Conservation (phyloP, 2,888 invertebrate genomes). For the Mythimna ferrago region DNA sequence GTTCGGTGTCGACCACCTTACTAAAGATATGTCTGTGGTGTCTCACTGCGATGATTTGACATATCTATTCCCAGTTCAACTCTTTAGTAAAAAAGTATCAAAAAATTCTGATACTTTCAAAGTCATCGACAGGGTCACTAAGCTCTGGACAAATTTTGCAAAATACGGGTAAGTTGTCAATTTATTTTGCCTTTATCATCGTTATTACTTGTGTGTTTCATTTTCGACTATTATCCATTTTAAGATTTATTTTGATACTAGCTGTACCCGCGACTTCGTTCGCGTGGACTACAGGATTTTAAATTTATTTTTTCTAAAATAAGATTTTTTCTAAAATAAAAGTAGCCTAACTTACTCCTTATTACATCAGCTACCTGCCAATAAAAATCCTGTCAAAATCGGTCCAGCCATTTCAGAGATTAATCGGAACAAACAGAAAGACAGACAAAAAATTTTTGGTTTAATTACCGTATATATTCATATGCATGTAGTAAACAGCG, state of each 20-base stretch:
- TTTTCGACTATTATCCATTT: background rate
- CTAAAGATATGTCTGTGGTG: constrained; percentile 61
- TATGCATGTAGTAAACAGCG: too few species aligned
- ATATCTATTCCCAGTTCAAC: constrained; percentile 72
- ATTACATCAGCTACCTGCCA: too few species aligned
- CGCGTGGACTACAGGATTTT: too few species aligned
- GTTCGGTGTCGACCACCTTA: constrained; percentile 55
- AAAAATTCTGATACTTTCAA: constrained; percentile 68
- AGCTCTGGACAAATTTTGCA: constrained; percentile 82
- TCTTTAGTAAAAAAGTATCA: constrained; percentile 62
- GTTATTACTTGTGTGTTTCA: background rate
- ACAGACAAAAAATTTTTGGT: too few species aligned
- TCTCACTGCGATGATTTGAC: constrained; percentile 76
- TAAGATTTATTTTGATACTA: background rate
- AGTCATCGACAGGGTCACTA: constrained; percentile 74
- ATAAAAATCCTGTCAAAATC: too few species aligned
- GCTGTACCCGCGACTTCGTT: too few species aligned
- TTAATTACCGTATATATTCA: too few species aligned
- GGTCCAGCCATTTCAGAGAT: too few species aligned
- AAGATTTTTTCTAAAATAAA: too few species aligned
- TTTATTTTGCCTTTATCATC: background rate
- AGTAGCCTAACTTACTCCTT: too few species aligned
- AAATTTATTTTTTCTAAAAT: too few species aligned
- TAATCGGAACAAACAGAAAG: too few species aligned
- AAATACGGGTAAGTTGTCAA: constrained; percentile 77